Evolutionary conservation across 2,888 invertebrate genomes (phyloP).

Genomic region (Pollenia griseotomentosa): DNA sequence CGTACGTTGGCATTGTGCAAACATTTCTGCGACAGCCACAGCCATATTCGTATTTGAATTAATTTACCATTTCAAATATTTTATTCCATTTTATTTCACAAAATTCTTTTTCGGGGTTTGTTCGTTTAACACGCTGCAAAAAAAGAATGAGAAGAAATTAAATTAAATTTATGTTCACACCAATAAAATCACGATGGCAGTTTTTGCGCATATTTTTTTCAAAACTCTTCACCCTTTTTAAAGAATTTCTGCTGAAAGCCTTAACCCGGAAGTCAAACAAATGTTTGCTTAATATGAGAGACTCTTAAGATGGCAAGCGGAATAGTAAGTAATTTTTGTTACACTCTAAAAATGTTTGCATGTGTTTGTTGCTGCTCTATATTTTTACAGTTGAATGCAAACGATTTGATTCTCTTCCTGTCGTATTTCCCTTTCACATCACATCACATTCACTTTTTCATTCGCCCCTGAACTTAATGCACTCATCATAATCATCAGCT

Average conservation of each 20-base stretch:
- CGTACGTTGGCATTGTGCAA: conserved; percentile 2
- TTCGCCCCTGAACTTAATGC: conserved; percentile 48
- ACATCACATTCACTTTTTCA: background rate
- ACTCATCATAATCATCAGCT: conserved; percentile 62
- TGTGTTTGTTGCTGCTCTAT: conserved; percentile 17
- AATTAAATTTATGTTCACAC: conserved; percentile 46
- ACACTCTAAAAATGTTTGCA: conserved; percentile 49
- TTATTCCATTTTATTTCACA: conserved; percentile 22
- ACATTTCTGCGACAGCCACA: background rate
- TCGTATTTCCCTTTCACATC: background rate
- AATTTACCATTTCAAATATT: conserved; percentile 61
- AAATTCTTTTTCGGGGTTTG: background rate
- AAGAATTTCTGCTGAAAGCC: background rate
- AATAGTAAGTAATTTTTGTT: conserved; percentile 44
- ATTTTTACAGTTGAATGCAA: conserved; percentile 12
- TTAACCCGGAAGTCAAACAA: conserved; percentile 24
- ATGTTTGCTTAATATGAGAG: conserved; percentile 19
- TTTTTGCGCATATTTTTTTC: background rate
- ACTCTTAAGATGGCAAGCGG: background rate
- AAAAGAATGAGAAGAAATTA: background rate
- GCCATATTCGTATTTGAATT: conserved; percentile 52
- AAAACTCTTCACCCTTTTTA: background rate
- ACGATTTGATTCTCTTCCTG: conserved; percentile 7
- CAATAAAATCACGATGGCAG: conserved; percentile 15
- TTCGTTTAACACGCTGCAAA: conserved; percentile 1